phyloP scores from a whole-genome alignment of 2,888 invertebrate species.

The Nebria brevicollis region DNA sequence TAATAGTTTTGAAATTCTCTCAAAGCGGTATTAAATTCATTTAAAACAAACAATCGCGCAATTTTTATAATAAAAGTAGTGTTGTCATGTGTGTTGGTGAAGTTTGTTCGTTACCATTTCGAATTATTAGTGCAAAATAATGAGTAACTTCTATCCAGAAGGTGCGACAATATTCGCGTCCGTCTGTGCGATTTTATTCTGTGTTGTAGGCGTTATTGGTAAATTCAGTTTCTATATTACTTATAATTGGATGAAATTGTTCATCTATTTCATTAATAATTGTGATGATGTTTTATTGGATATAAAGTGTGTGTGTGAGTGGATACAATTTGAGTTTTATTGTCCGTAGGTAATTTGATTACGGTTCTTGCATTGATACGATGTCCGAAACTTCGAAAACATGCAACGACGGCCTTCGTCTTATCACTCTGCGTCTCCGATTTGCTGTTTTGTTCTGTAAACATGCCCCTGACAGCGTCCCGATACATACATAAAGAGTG shows the following conservation, averaged over 20 bases:
- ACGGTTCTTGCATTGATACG: constrained; percentile 82
- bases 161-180: constrained; percentile 82
- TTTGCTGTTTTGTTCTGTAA: constrained; percentile 84
- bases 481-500: constrained; percentile 84
- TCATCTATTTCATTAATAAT: constrained; percentile 17
- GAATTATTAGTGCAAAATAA: constrained; percentile 32
- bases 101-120: neutral
- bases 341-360: constrained; percentile 77
- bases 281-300: constrained; percentile 19
- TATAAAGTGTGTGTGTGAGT: neutral
- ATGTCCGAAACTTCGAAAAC: constrained; percentile 80
- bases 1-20: neutral
- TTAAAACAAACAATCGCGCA: neutral
- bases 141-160: constrained; percentile 69
- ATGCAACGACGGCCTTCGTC: constrained; percentile 90
- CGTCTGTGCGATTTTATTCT: constrained; percentile 81
- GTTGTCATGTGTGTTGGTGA: constrained; percentile 4
- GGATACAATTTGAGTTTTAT: neutral
- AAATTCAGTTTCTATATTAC: constrained; percentile 56
- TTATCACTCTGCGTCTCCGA: constrained; percentile 88
- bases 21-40: neutral
- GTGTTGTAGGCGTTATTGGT: constrained; percentile 83
- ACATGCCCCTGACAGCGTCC: constrained; percentile 85
- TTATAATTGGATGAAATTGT: constrained; percentile 2
- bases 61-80: constrained; percentile 2